Conservation (phyloP, 1,140 invertebrate genomes). For the Plectus sambesii region DNA sequence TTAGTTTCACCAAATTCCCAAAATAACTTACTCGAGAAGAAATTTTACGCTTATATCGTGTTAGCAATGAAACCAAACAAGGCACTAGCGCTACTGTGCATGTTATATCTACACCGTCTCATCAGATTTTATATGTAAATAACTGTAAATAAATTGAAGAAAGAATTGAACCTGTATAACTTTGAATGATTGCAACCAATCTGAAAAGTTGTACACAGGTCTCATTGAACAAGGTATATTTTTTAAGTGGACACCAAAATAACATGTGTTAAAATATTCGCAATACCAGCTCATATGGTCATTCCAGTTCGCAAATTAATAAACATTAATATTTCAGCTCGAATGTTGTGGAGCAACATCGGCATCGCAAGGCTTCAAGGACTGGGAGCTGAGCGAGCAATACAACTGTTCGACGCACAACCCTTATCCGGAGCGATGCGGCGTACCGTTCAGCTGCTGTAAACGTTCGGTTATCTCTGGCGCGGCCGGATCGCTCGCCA, state of each 20-base stretch:
- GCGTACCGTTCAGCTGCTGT: conserved; percentile 43
- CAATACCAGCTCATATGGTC: conserved; percentile 5
- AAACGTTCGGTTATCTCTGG: conserved; percentile 36
- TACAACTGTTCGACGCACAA: conserved; percentile 30
- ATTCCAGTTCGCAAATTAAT: neutral
- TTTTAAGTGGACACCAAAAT: conserved; percentile 5
- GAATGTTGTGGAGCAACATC: conserved; percentile 44
- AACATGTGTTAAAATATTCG: conserved; percentile 2
- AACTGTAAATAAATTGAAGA: too few species aligned
- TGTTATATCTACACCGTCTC: too few species aligned
- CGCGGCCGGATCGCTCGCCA: conserved; percentile 22
- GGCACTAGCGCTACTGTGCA: too few species aligned
- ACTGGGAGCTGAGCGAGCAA: conserved; percentile 44
- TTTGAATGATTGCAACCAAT: too few species aligned
- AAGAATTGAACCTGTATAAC: too few species aligned
- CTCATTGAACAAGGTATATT: too few species aligned
- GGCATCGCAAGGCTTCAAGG: conserved; percentile 34
- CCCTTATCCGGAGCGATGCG: conserved; percentile 44
- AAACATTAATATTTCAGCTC: conserved; percentile 30
- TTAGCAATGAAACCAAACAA: too few species aligned
- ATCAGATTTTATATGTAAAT: too few species aligned
- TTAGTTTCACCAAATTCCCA: too few species aligned
- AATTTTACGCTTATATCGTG: too few species aligned
- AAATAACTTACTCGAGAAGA: too few species aligned
- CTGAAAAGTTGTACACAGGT: too few species aligned